phyloP scores from a whole-genome alignment of 2,888 invertebrate species.

The Xylota segnis region DNA sequence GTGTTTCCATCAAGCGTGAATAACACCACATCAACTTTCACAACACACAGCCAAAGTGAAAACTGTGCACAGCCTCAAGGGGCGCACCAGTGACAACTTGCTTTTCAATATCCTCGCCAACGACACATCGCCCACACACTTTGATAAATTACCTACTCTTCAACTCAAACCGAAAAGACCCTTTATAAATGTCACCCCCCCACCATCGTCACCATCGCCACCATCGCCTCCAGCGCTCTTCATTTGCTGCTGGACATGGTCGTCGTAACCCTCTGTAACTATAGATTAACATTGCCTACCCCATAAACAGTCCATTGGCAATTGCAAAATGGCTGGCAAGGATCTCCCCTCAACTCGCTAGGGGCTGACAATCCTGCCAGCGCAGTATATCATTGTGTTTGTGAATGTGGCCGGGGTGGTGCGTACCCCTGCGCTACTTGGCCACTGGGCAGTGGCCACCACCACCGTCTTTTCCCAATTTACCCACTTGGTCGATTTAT shows the following conservation, averaged over 20 bases:
- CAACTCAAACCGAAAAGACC: slow-evolving; percentile 65
- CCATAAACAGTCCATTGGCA: slow-evolving; percentile 73
- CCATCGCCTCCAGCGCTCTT: too few species aligned
- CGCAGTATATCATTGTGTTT: slow-evolving; percentile 60
- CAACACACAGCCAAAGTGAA: slow-evolving; percentile 57
- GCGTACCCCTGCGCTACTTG: not conserved
- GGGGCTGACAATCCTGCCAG: slow-evolving; percentile 59
- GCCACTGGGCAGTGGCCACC: slow-evolving; percentile 1
- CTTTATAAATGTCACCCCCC: slow-evolving; percentile 66
- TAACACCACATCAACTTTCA: slow-evolving; percentile 61
- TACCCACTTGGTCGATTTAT: slow-evolving; percentile 68
- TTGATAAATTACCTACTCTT: slow-evolving; percentile 75
- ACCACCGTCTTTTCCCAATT: slow-evolving; percentile 54
- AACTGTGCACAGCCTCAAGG: slow-evolving; percentile 62
- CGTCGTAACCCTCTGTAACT: slow-evolving; percentile 46
- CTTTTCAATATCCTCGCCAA: slow-evolving; percentile 73
- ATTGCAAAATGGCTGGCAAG: slow-evolving; percentile 64
- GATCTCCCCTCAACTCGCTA: slow-evolving; percentile 48
- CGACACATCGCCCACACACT: slow-evolving; percentile 71
- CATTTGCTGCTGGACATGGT: slow-evolving; percentile 41
- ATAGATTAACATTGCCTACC: slow-evolving; percentile 67
- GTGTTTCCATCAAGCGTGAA: slow-evolving; percentile 56
- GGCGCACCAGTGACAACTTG: slow-evolving; percentile 71
- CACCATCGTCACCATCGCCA: too few species aligned
- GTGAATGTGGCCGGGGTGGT: slow-evolving; percentile 3